phyloP scores from a whole-genome alignment of 1,140 invertebrate species.

The Plutomurus gul region DNA sequence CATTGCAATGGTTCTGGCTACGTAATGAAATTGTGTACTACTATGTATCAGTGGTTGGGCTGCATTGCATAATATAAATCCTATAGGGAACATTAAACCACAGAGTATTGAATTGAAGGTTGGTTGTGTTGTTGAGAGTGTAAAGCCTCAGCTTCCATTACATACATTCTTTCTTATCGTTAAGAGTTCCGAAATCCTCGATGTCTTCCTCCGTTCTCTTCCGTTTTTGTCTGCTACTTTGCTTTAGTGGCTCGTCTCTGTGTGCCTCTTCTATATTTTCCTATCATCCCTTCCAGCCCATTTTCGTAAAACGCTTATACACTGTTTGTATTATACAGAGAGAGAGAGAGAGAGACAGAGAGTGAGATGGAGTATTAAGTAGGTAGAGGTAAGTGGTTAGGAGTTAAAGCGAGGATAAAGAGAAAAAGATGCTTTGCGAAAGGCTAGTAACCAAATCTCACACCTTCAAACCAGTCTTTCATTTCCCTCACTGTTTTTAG shows the following conservation, averaged over 20 bases:
- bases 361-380: no score
- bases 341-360: background rate
- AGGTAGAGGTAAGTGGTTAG: no score
- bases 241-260: background rate
- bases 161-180: constrained; percentile 18
- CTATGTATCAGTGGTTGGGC: background rate
- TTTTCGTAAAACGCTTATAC: background rate
- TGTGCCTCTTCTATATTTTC: background rate
- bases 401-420: no score
- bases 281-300: background rate
- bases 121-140: background rate
- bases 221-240: constrained; percentile 4
- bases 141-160: background rate
- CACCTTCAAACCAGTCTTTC: constrained; percentile 17
- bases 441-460: constrained; percentile 23
- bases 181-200: background rate
- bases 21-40: no score
- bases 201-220: background rate
- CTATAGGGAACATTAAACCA: constrained; percentile 18
- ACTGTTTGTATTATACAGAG: background rate
- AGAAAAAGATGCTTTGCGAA: background rate
- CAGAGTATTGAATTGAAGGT: background rate
- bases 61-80: constrained; percentile 4
- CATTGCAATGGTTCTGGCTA: no score
- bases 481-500: no score